phyloP scores from a whole-genome alignment of 2,113 vertebrate genomes.

The Actenoides hombroni region DNA sequence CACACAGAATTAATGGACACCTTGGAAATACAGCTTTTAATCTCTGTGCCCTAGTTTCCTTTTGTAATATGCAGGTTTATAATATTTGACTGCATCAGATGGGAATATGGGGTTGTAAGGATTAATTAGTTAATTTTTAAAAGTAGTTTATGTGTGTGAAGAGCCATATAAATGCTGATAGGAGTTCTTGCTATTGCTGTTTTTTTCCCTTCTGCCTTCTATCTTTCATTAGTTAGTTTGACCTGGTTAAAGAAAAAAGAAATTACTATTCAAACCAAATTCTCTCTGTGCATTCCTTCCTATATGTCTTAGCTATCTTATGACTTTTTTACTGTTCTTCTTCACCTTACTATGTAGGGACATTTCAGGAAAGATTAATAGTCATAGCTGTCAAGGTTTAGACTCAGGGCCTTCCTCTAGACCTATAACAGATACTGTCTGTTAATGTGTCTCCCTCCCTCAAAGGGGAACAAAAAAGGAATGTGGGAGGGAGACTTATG shows the following conservation, averaged over 20 bases:
- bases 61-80: background rate
- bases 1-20: background rate
- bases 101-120: constrained; percentile 47
- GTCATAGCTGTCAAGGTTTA: background rate
- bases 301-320: background rate
- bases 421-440: too few species aligned
- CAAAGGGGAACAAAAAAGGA: too few species aligned
- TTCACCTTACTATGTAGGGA: background rate
- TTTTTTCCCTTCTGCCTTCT: background rate
- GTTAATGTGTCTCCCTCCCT: too few species aligned
- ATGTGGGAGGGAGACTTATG: too few species aligned
- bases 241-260: constrained; percentile 2
- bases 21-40: constrained; percentile 12
- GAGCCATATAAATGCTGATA: background rate
- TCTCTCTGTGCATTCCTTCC: background rate
- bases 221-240: background rate
- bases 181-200: background rate
- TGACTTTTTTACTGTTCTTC: background rate
- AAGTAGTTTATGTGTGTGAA: background rate
- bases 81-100: constrained; percentile 10
- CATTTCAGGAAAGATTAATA: background rate
- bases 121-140: constrained; percentile 49
- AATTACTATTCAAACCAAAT: background rate
- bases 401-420: too few species aligned
- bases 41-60: constrained; percentile 19